Evolutionary conservation across 2,888 invertebrate species (phyloP), one percentile per base, ranked within the genome.

Genomic region (Metacarcinus magister): DNA sequence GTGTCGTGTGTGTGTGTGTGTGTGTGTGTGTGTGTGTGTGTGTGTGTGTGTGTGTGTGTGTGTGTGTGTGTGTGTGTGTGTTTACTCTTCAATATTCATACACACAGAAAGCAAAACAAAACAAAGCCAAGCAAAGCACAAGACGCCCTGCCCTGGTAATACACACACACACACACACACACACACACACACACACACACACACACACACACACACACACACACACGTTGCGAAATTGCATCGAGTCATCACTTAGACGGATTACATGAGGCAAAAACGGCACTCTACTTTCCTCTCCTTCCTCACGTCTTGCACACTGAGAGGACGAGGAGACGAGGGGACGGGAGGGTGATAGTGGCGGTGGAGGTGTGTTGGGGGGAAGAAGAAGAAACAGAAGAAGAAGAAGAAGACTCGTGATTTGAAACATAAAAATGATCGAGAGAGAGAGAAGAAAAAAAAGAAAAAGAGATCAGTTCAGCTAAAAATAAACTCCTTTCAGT

Each of bases 121-220:
- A 48, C n/a, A n/a, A 54, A 54, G 16, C 54, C 10, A 54, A 54
- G 10, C 54, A 54, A 67, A 10, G n/a, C 54, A 54, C 54, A 13
- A 54, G 5, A 54, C 5, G 13, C 54, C 5, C 54, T 54, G 54
- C 8, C 54, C 5, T 54, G 13, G 54, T 13, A n/a, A n/a, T n/a
- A n/a, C 92, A 54, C 54, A 54, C 91, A 91, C 91, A 91, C 91
- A 91, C 91, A 91, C 91, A 91, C 91, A 91, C 91, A 44, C 91
- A 67, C 82, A 82, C 32, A 28, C 82, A 82, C 82, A 28, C 82
- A 93, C 93, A 60, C 60, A 60, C 92, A 92, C 92, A 92, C 92
- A 92, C 92, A 92, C 48, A 48, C 46, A 48, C 48, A 46, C 87
- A 87, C n/a, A 39, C 87, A 82, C 39, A 32, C 87, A 13, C 39